Evolutionary conservation across 2,888 invertebrate genomes (phyloP).

Genomic region (Thymelicus acteon): DNA sequence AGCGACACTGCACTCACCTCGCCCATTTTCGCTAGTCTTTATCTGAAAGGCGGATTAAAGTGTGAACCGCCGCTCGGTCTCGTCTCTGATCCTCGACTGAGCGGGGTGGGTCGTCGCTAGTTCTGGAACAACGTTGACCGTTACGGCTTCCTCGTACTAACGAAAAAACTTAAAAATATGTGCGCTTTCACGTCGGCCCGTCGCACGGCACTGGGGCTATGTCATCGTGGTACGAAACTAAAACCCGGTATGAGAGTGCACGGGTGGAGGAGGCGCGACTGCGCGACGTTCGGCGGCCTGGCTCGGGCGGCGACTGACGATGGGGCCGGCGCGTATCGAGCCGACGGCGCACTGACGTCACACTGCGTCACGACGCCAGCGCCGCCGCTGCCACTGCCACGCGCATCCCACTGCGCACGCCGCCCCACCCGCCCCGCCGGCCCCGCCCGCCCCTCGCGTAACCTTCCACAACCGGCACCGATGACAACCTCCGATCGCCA

Average conservation of each 20-base stretch:
- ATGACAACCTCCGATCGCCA: conserved; percentile 71
- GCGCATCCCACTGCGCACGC: conserved; percentile 59
- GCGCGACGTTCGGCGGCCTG: conserved; percentile 80
- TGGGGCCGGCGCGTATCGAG: conserved; percentile 86
- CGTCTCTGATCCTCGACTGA: conserved; percentile 79
- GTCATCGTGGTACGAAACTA: conserved; percentile 82
- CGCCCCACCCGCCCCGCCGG: conserved; percentile 70
- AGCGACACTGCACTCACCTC: conserved; percentile 82
- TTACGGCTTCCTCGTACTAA: conserved; percentile 79
- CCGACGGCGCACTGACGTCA: conserved; percentile 89
- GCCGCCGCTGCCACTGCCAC: conserved; percentile 74
- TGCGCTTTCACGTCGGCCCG: conserved; percentile 78
- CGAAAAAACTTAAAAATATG: conserved; percentile 81
- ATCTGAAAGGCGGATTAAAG: conserved; percentile 79
- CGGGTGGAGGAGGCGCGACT: conserved; percentile 75
- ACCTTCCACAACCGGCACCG: conserved; percentile 68
- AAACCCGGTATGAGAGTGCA: conserved; percentile 81
- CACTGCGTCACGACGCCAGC: conserved; percentile 87
- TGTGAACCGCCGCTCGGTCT: conserved; percentile 79
- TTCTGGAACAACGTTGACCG: conserved; percentile 83
- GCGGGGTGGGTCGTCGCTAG: conserved; percentile 79
- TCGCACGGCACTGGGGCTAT: conserved; percentile 81
- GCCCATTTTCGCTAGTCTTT: conserved; percentile 83
- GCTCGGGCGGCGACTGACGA: conserved; percentile 85
- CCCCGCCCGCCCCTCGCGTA: conserved; percentile 73